A percentile compares a stretch with the other conserved stretches of the same genome.
Evolutionary conservation across 2,797 vertebrate genomes (phyloP).

Genomic region (Sparus aurata): DNA sequence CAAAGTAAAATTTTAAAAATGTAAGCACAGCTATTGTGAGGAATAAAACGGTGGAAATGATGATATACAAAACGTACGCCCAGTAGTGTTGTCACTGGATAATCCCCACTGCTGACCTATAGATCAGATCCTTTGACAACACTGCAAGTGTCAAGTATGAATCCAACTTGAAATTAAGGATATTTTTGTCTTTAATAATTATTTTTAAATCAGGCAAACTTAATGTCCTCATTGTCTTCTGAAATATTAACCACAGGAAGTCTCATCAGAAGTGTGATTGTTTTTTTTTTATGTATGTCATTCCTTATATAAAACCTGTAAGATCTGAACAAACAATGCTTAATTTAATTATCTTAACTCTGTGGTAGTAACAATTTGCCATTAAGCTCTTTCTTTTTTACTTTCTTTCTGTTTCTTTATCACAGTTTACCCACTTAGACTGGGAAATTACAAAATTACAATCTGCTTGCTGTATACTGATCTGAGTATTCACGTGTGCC

Average conservation of each 20-base stretch:
- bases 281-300: background rate
- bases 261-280: background rate
- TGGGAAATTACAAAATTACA: conserved; percentile 21
- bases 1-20: background rate
- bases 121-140: background rate
- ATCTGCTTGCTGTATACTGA: conserved; percentile 9
- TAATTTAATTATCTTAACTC: background rate
- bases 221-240: no score
- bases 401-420: background rate
- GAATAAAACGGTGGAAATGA: background rate
- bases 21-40: background rate
- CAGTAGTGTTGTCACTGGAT: background rate
- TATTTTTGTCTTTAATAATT: background rate
- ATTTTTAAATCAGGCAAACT: background rate
- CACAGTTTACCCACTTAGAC: conserved; percentile 20
- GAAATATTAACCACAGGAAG: background rate
- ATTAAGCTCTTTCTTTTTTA: background rate
- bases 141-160: background rate
- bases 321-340: background rate
- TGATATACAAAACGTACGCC: background rate
- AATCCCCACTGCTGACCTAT: background rate
- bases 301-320: background rate
- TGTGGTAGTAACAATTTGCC: background rate
- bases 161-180: background rate
- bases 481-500: background rate